phyloP scores from a whole-genome alignment of 2,888 invertebrate species.

The Hoplodrina blanda region DNA sequence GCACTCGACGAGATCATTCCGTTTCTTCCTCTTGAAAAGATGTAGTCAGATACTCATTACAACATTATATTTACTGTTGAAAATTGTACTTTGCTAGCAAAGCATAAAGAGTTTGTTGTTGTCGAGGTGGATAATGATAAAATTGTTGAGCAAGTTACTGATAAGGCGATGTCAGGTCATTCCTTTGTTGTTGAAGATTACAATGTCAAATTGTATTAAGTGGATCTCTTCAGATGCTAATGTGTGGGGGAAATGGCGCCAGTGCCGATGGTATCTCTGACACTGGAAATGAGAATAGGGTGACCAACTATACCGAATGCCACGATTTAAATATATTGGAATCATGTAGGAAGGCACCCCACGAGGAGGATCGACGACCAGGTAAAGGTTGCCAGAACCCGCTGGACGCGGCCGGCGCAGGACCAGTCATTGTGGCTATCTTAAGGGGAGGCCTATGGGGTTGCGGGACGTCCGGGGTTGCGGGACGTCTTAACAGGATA shows the following conservation, averaged over 20 bases:
- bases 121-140: conserved; percentile 60
- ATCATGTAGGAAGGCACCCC: too few species aligned
- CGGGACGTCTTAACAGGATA: too few species aligned
- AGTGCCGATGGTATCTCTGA: conserved; percentile 75
- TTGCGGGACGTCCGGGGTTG: too few species aligned
- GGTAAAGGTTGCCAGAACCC: too few species aligned
- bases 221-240: conserved; percentile 84
- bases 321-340: not conserved
- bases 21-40: conserved; percentile 59
- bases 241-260: conserved; percentile 80
- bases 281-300: conserved; percentile 55
- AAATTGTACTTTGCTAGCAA: conserved; percentile 30
- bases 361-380: too few species aligned
- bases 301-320: conserved; percentile 33
- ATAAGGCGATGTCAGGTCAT: conserved; percentile 84
- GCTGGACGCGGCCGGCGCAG: too few species aligned
- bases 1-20: conserved; percentile 49
- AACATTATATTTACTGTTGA: conserved; percentile 61
- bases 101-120: conserved; percentile 67
- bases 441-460: too few species aligned
- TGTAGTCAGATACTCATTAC: conserved; percentile 65
- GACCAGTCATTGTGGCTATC: too few species aligned
- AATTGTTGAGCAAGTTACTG: conserved; percentile 70
- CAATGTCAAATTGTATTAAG: conserved; percentile 81
- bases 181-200: conserved; percentile 84